Evolutionary conservation across 2,888 invertebrate species (phyloP), one percentile per base, ranked within the genome.

Genomic region (Syrista parreyssii): DNA sequence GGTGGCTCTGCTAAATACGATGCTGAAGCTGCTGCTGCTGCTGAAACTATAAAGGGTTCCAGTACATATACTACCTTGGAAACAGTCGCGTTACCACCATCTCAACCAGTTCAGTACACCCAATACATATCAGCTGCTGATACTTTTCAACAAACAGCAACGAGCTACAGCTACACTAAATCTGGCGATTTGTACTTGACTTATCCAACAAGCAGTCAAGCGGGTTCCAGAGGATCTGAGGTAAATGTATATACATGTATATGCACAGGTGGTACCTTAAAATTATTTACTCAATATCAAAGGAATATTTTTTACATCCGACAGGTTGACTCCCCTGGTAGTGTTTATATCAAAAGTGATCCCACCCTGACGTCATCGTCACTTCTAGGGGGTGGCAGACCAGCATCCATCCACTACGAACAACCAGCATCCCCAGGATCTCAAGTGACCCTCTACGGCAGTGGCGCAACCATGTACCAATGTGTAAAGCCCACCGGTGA

Each of bases 301-400:
- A n/a, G 1, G 30, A 35, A 6, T 11, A 12, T n/a, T n/a, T 4
- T 40, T 23, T 55, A 55, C 15, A 12, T 30, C 3, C 12, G 6
- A 30, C 78, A 90, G 88, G 85, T 90, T 33, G 91, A 91, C 71
- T 85, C 89, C 0, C 94, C 94, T 0, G 92, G 92, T 3, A 93
- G 93, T 84, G 92, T 94, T 79, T 92, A 94, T 86, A 94, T 94
- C 89, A 94, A 94, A 82, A 93, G 93, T 79, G 95, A 95, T 89
- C 95, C 95, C n/a, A 95, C 95, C 74, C 91, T 95, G 75, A 93
- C 94, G 0, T 94, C 95, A 0, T 93, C 95, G 0, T 93, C 93
- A n/a, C 91, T 94, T 82, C 88, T 93, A 81, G 91, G 91, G 73
- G 89, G 91, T 32, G 86, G 86, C 75, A 92, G 93, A 72, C 88